Percentiles rank a stretch among this genome's conserved stretches.
Evolutionary conservation across 2,888 invertebrate genomes (phyloP).

Genomic region (Temnothorax unifasciatus): DNA sequence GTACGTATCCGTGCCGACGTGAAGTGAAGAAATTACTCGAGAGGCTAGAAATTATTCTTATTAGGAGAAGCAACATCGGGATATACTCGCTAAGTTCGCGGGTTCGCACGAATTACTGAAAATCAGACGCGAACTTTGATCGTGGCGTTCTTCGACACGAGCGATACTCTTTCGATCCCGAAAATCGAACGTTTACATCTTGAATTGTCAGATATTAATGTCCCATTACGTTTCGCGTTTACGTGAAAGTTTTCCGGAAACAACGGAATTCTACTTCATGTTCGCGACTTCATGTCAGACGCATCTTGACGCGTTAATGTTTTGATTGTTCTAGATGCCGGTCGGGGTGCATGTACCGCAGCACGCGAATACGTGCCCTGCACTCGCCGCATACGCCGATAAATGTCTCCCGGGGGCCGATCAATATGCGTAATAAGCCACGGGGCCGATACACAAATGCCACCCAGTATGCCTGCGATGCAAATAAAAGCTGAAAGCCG

Average conservation of each 20-base stretch:
- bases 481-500: constrained; percentile 75
- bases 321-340: constrained; percentile 80
- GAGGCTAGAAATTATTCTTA: constrained; percentile 51
- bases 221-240: not conserved
- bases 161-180: not conserved
- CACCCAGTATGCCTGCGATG: constrained; percentile 69
- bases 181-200: not conserved
- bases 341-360: constrained; percentile 65
- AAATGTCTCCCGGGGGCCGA: constrained; percentile 15
- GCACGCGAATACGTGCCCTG: constrained; percentile 42
- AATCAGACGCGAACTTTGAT: not conserved
- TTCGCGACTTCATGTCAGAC: constrained; percentile 60
- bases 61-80: constrained; percentile 33
- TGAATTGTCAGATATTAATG: not conserved
- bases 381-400: constrained; percentile 46
- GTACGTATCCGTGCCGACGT: constrained; percentile 34
- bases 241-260: constrained; percentile 61
- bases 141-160: not conserved
- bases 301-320: constrained; percentile 78
- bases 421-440: constrained; percentile 70
- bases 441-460: constrained; percentile 67
- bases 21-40: constrained; percentile 44
- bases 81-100: not conserved
- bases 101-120: constrained; percentile 27
- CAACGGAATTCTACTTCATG: constrained; percentile 63